A percentile compares a stretch with the other conserved stretches of the same genome.
phyloP scores from a whole-genome alignment of 2,113 vertebrate genomes.

The Percina caprodes region DNA sequence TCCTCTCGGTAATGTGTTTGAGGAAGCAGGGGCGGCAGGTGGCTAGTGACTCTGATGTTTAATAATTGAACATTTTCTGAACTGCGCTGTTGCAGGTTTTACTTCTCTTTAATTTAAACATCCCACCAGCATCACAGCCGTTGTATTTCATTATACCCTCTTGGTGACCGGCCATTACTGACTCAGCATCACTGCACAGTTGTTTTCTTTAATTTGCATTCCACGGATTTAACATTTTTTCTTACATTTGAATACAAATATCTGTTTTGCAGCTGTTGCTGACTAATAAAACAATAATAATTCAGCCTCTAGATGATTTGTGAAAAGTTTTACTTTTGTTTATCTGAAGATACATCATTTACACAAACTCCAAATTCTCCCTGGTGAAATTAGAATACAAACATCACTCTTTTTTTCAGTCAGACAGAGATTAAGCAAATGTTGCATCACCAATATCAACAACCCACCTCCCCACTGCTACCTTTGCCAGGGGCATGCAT shows the following conservation, averaged over 20 bases:
- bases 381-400: slow-evolving; percentile 15
- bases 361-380: slow-evolving; percentile 1
- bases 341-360: not conserved
- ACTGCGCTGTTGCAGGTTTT: not conserved
- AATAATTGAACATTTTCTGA: slow-evolving; percentile 39
- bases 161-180: slow-evolving; percentile 49
- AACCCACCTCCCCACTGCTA: slow-evolving; percentile 3
- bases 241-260: slow-evolving; percentile 5
- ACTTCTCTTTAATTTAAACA: slow-evolving; percentile 25
- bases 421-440: slow-evolving; percentile 46
- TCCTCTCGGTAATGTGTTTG: slow-evolving; percentile 14
- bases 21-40: slow-evolving; percentile 22
- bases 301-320: not conserved
- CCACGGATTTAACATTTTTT: not conserved
- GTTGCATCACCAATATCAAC: slow-evolving; percentile 25
- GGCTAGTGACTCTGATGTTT: slow-evolving; percentile 22
- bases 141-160: slow-evolving; percentile 38
- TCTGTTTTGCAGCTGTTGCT: slow-evolving; percentile 9
- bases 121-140: slow-evolving; percentile 13
- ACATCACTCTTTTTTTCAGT: slow-evolving; percentile 9
- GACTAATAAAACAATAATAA: slow-evolving; percentile 35
- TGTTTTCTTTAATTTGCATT: slow-evolving; percentile 29
- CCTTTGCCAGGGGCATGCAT: slow-evolving; percentile 33
- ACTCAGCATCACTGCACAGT: slow-evolving; percentile 11
- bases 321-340: not conserved